Base-by-base conservation (phyloP, 1,140 invertebrate species). In the Camponotus vicinus region DNA sequence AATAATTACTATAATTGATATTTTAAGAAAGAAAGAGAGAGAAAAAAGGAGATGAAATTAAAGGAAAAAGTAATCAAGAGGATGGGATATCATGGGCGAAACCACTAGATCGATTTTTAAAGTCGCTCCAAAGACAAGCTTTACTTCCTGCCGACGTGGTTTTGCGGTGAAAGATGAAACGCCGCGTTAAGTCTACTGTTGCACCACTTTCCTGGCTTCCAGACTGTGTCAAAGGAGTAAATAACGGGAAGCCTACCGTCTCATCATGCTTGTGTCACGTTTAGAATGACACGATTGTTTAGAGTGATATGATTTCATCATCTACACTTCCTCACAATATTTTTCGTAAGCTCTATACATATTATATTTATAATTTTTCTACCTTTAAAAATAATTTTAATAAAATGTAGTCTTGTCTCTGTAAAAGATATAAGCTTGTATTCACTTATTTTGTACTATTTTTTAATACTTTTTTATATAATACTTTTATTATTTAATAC, bases 101-200 rank as follows among this genome's bases (percentile, higher is more conserved):
- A 88, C 80, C 64, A 57, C 15, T 64, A 52, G 40, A 67, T 77
- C 77, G 59, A 71, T 88, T 86, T 90, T 70, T 83, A 76, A 90
- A 84, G 61, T 70, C 34, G 73, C 49, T 40, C 40, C n/a, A 40
- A 79, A 88, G 66, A 86, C 89, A 11, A 64, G 83, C 63, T 85
- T 89, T 78, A 86, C 76, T 90, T 91, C 89, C 89, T 91, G 77
- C 40, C 83, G 64, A 63, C 57, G 86, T 77, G 76, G 75, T 90
- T 91, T 89, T 89, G 89, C 87, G 90, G 89, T 91, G 90, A 91
- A 91, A 91, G 90, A 91, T 79, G 87, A 91, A 90, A 91, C 90
- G 86, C 45, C 73, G 71, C 45, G 86, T 69, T 79, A 66, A 73
- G 71, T 86, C 85, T 86, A 85, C 69, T 76, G 70, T 91, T 88